Base-by-base conservation (phyloP, 2,113 vertebrate species). In the Grallaria varia region DNA sequence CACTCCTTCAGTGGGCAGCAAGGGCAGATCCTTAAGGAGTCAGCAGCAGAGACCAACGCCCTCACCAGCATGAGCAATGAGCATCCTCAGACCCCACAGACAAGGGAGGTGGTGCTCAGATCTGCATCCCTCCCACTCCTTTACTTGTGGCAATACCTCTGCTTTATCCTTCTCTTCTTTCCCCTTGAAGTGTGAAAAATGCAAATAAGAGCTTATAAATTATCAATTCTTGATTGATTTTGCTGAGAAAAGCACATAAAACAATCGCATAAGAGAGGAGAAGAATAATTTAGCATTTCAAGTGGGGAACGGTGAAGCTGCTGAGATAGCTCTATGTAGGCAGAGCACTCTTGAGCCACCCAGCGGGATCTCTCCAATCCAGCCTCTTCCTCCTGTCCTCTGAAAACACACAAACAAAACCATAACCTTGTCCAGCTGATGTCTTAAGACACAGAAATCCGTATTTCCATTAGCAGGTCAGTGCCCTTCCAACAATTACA, bases 201-300 rank as follows among this genome's bases (percentile, higher is more conserved):
- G 77, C 86, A 87, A 97, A 96, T 66, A 89, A 88, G 58, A 93
- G 76, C 86, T 94, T 95, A 97, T 95, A 92, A 97, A 94, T 95
- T 97, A 97, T 97, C 97, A 96, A 97, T 97, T 96, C 93, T 76
- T 92, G 89, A 97, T 93, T 94, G 96, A 97, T 97, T 93, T 96
- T 96, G 76, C 96, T 96, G 94, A 97, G 93, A 94, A 96, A 96
- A 95, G 94, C 94, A 95, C 91, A 95, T 93, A 92, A 87, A 96
- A 93, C 77, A 93, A 95, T 87, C 10, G 2, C 62, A 69, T 58
- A 58, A 75, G 47, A 84, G 80, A 95, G 53, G 17, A 91, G 92
- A 33, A 93, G 82, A 95, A 94, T 89, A 95, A 95, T 95, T 95
- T 93, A 91, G 75, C 93, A 96, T 89, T 87, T 94, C 93, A 91